Evolutionary conservation across 2,888 invertebrate species (phyloP), one percentile per base, ranked within the genome.

Genomic region (Mesopsocus fuscifrons): DNA sequence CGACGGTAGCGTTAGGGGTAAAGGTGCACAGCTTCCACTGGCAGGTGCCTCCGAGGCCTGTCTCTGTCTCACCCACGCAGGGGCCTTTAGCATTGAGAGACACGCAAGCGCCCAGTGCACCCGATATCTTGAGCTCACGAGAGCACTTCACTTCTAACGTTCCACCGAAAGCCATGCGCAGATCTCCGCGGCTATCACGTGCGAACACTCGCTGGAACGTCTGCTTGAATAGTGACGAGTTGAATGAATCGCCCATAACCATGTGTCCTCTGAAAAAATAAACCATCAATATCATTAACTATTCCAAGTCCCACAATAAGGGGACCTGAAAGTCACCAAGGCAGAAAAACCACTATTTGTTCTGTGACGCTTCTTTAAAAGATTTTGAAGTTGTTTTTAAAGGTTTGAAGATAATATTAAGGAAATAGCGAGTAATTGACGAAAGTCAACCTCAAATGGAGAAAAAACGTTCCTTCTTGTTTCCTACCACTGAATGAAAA

Each of bases 191-290:
- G 44, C 74, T 72, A 61, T 98, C 92, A 54, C 88, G 84, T 3
- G 83, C 72, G 60, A 99, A 97, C 3, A 98, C 92, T 51, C 95
- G 72, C 63, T 95, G 95, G 73, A 95, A 99, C 52, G 97, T 95
- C 66, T 98, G 97, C 62, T 97, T 97, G 67, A 99, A 99, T 6
- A 99, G 69, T 1, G 95, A 89, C 0, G 98, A 97, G 61, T 95
- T 92, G 64, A 99, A 99, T 0, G 95, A 94, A 59, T 99, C 98
- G 3, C 94, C 97, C 92, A 99, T 94, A 17, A 99, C 91, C 85
- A 98, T 94, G 57, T 97, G 92, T 1, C 98, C 98, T 17, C 94
- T 83, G 60, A 30, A 69, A 67, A 46, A 48, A 49, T 49, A 43
- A 46, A 40, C 26, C 44, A 45, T 42, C 6, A 38, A 15, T 35